Evolutionary conservation across 1,140 invertebrate species (phyloP).

Genomic region (Tyrophagus putrescentiae): DNA sequence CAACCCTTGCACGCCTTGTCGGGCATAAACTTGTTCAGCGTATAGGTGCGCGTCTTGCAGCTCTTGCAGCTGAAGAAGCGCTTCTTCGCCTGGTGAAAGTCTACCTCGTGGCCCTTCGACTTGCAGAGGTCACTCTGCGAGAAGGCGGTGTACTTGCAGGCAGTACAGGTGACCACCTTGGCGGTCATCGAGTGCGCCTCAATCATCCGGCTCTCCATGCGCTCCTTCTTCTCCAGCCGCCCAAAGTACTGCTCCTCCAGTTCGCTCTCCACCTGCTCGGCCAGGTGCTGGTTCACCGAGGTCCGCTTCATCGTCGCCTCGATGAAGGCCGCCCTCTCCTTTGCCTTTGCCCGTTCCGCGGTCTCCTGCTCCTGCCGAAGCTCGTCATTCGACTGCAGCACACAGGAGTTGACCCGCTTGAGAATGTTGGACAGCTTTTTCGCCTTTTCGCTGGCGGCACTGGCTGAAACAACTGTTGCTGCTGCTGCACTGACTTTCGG

Average conservation of each 20-base stretch:
- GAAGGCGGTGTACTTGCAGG: slow-evolving; percentile 76
- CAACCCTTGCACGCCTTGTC: slow-evolving; percentile 59
- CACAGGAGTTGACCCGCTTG: not conserved
- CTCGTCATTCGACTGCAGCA: not conserved
- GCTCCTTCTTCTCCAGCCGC: slow-evolving; percentile 71
- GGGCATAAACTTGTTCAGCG: slow-evolving; percentile 56
- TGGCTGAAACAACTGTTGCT: not conserved
- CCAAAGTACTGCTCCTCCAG: slow-evolving; percentile 72
- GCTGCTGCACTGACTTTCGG: not conserved
- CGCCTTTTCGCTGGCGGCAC: not conserved
- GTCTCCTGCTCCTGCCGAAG: not conserved
- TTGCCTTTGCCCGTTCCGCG: not conserved
- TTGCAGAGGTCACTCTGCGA: slow-evolving; percentile 68
- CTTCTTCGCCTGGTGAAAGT: slow-evolving; percentile 56
- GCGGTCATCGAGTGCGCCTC: slow-evolving; percentile 63
- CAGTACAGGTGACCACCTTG: slow-evolving; percentile 69
- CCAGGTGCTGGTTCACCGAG: slow-evolving; percentile 57
- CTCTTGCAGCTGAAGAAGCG: slow-evolving; percentile 77
- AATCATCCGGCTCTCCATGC: slow-evolving; percentile 79
- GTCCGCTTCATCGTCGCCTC: slow-evolving; percentile 44
- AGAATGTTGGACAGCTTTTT: not conserved
- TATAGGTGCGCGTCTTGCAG: slow-evolving; percentile 63
- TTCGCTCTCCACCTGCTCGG: slow-evolving; percentile 52
- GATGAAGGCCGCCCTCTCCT: slow-evolving; percentile 4
- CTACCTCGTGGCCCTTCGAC: slow-evolving; percentile 55